Conservation (phyloP, 2,113 vertebrate genomes). For the Capra hircus region DNA sequence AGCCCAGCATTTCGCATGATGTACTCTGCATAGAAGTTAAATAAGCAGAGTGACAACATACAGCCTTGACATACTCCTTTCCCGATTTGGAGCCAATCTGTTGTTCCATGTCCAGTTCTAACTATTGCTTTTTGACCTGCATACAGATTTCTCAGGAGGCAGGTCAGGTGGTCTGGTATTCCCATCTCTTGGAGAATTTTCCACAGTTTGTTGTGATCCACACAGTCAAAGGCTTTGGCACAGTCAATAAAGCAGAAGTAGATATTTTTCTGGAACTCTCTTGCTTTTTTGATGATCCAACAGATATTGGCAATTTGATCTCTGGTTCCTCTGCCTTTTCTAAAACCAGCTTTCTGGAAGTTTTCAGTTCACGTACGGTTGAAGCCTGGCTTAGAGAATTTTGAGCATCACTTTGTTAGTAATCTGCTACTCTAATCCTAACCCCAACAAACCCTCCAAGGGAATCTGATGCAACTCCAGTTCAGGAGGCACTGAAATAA, state of each 20-base stretch:
- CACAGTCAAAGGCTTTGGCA: not conserved
- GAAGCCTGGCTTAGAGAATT: not conserved
- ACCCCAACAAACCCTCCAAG: not conserved
- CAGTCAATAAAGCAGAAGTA: not conserved
- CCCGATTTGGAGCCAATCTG: not conserved
- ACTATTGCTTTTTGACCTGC: not conserved
- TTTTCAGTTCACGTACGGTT: accelerated
- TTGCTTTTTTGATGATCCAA: not conserved
- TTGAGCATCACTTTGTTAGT: not conserved
- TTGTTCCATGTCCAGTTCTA: not conserved
- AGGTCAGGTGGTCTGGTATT: not conserved
- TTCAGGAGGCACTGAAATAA: not conserved
- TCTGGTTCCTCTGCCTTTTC: not conserved
- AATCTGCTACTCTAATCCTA: not conserved
- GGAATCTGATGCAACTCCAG: not conserved
- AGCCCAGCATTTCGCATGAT: not conserved
- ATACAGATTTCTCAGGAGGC: not conserved
- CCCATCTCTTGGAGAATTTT: not conserved
- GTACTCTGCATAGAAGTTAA: not conserved
- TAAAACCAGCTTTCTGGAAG: not conserved
- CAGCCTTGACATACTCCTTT: not conserved
- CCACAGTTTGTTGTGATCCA: not conserved
- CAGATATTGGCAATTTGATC: not conserved
- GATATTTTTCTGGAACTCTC: not conserved
- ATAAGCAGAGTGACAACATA: not conserved